Conservation (phyloP, 1,140 invertebrate species). For the Calliphora vicina region DNA sequence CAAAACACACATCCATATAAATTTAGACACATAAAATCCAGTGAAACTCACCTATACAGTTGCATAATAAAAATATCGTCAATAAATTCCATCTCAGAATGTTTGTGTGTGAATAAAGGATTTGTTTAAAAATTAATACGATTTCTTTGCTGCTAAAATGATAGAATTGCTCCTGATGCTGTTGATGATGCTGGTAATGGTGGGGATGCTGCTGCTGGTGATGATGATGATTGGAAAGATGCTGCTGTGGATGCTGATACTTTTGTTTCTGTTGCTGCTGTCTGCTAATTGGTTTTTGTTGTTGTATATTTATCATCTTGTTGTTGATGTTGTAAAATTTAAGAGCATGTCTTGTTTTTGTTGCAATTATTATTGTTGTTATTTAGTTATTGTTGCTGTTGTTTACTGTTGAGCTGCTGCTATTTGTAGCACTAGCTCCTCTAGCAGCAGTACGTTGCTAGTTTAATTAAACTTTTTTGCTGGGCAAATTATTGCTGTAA, state of each 20-base stretch:
- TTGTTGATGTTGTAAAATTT: constrained; percentile 15
- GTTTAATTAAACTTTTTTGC: background rate
- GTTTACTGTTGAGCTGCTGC: too few relatives aligned
- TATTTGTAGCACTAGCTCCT: too few relatives aligned
- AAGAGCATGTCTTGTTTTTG: constrained; percentile 23
- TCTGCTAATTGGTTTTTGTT: constrained; percentile 2
- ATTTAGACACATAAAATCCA: background rate
- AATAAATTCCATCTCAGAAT: constrained; percentile 48
- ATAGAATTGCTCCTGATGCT: background rate
- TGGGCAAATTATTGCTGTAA: background rate
- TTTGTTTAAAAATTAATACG: constrained; percentile 18
- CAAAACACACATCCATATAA: background rate
- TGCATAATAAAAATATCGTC: constrained; percentile 48
- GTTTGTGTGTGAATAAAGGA: background rate
- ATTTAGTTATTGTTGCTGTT: background rate
- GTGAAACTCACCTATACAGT: constrained; percentile 56
- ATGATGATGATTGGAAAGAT: background rate
- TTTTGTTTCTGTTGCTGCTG: constrained; percentile 35
- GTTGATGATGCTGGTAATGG: background rate
- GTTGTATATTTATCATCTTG: constrained; percentile 32
- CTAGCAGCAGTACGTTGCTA: background rate
- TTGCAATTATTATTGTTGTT: background rate
- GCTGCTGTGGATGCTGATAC: background rate
- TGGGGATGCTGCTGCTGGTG: background rate
- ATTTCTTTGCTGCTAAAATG: constrained; percentile 14